Percentiles rank a stretch among this genome's conserved stretches.
phyloP scores from a whole-genome alignment of 2,888 invertebrate species.

The Himalopsyche kuldschensis region DNA sequence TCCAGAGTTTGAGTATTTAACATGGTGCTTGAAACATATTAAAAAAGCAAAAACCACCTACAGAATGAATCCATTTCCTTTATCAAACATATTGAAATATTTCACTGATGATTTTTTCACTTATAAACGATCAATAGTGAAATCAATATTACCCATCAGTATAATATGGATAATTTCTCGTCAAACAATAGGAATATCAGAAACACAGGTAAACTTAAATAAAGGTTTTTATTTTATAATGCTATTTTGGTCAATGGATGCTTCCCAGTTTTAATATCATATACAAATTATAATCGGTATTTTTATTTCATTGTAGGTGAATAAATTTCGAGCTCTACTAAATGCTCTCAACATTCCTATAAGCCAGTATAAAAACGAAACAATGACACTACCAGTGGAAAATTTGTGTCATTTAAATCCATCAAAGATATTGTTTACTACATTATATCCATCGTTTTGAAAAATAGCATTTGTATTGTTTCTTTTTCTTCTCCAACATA shows the following conservation, averaged over 20 bases:
- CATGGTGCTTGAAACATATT: constrained; percentile 51
- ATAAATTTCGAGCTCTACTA: constrained; percentile 58
- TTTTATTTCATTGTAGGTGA: constrained; percentile 50
- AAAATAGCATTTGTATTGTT: neutral
- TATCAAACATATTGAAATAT: constrained; percentile 57
- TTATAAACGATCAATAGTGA: constrained; percentile 64
- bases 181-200: constrained; percentile 59
- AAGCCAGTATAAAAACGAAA: neutral
- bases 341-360: constrained; percentile 42
- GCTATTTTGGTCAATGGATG: too few species aligned
- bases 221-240: too few species aligned
- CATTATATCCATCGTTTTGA: neutral
- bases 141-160: constrained; percentile 50
- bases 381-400: neutral
- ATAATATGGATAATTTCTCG: constrained; percentile 67
- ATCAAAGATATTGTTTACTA: constrained; percentile 11
- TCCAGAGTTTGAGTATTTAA: constrained; percentile 50
- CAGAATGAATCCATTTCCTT: constrained; percentile 42
- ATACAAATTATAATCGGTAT: too few species aligned
- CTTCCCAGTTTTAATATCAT: too few species aligned
- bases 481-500: too few species aligned
- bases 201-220: constrained; percentile 57
- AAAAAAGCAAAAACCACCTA: constrained; percentile 53
- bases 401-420: constrained; percentile 21
- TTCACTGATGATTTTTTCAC: constrained; percentile 66